Evolutionary conservation across 1,140 invertebrate genomes (phyloP).

Genomic region (Trichomalopsis sarcophagae): DNA sequence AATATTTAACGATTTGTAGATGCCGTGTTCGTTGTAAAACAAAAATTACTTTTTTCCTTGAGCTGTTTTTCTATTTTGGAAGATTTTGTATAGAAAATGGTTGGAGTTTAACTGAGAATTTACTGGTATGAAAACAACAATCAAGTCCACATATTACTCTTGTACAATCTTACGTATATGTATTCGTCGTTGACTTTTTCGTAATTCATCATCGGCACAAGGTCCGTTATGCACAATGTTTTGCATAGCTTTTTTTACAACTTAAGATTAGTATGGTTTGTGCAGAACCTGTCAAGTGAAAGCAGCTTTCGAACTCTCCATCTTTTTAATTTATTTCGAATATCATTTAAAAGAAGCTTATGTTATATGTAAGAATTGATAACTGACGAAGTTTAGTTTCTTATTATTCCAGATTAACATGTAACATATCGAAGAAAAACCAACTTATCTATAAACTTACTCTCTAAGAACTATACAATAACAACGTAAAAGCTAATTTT

Average conservation of each 20-base stretch:
- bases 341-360: neutral
- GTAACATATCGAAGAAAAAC: slow-evolving; percentile 32
- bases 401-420: slow-evolving; percentile 4
- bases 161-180: neutral
- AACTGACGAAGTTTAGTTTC: neutral
- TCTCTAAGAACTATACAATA: slow-evolving; percentile 10
- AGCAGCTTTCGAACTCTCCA: too few species aligned
- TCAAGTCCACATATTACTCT: neutral
- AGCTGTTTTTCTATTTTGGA: slow-evolving; percentile 1
- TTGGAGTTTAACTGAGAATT: slow-evolving; percentile 27
- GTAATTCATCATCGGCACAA: neutral
- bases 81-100: slow-evolving; percentile 16
- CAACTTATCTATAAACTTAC: neutral
- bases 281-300: too few species aligned
- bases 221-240: neutral
- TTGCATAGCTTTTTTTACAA: too few species aligned
- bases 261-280: too few species aligned
- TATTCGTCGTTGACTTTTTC: neutral
- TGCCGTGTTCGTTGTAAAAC: slow-evolving; percentile 4
- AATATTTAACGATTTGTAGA: slow-evolving; percentile 9
- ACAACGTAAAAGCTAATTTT: neutral
- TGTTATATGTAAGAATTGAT: neutral
- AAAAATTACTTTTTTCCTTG: neutral
- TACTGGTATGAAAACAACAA: neutral
- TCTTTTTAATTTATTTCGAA: too few species aligned